phyloP scores from a whole-genome alignment of 1,140 invertebrate species.

The Lucilia sericata region DNA sequence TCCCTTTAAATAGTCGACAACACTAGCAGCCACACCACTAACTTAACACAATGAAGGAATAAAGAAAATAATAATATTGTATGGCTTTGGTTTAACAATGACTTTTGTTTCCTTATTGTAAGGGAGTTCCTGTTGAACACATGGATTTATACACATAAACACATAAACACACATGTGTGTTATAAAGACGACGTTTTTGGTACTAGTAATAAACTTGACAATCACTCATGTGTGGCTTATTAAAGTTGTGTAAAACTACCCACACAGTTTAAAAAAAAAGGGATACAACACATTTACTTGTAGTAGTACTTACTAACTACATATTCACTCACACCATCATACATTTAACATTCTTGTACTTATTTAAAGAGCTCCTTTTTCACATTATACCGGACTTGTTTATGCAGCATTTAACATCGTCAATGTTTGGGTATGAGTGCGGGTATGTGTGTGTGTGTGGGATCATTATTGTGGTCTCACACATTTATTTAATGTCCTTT shows the following conservation, averaged over 20 bases:
- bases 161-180: background rate
- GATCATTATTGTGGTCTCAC: conserved; percentile 30
- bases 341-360: no score
- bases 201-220: conserved; percentile 13
- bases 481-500: background rate
- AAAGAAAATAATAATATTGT: background rate
- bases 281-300: background rate
- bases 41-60: background rate
- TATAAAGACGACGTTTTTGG: background rate
- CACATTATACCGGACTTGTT: background rate
- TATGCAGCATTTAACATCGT: conserved; percentile 19
- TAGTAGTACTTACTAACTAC: no score
- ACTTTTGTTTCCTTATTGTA: background rate
- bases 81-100: background rate
- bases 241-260: background rate
- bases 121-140: background rate
- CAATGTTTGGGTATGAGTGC: background rate
- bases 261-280: background rate
- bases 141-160: background rate
- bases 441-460: background rate
- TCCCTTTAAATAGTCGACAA: no score
- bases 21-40: background rate
- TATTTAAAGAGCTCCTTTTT: background rate
- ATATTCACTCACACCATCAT: no score
- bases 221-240: conserved; percentile 36